phyloP scores from a whole-genome alignment of 2,888 invertebrate species.

The Bombylius major region DNA sequence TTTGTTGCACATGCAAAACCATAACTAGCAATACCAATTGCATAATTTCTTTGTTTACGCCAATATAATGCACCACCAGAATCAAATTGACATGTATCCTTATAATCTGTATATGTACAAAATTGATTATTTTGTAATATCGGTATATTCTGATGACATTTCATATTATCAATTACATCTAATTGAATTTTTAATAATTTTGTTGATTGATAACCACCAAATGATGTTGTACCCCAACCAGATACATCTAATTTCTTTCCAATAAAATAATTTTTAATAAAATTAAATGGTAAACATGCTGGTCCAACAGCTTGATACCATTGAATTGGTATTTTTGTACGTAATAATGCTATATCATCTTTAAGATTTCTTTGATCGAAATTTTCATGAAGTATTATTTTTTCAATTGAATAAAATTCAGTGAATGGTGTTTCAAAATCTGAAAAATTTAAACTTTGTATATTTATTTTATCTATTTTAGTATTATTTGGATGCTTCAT shows the following conservation, averaged over 20 bases:
- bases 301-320: constrained; percentile 45
- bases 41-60: constrained; percentile 33
- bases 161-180: constrained; percentile 33
- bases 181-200: constrained; percentile 40
- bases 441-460: neutral
- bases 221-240: constrained; percentile 47
- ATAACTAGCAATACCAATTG: constrained; percentile 44
- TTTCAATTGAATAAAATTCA: constrained; percentile 29
- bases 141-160: constrained; percentile 32
- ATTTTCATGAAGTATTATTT: constrained; percentile 37
- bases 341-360: constrained; percentile 45
- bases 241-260: constrained; percentile 19
- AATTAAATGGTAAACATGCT: constrained; percentile 41
- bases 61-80: constrained; percentile 45
- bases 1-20: constrained; percentile 40
- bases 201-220: constrained; percentile 39
- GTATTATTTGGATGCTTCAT: too few relatives aligned
- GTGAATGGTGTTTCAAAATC: constrained; percentile 29
- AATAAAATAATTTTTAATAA: constrained; percentile 5
- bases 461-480: too few relatives aligned
- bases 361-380: constrained; percentile 21
- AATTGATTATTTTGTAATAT: constrained; percentile 24
- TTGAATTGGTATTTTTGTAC: constrained; percentile 32
- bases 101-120: constrained; percentile 39
- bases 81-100: constrained; percentile 44